phyloP scores from a whole-genome alignment of 2,888 invertebrate species.

The Cataglyphis livida region DNA sequence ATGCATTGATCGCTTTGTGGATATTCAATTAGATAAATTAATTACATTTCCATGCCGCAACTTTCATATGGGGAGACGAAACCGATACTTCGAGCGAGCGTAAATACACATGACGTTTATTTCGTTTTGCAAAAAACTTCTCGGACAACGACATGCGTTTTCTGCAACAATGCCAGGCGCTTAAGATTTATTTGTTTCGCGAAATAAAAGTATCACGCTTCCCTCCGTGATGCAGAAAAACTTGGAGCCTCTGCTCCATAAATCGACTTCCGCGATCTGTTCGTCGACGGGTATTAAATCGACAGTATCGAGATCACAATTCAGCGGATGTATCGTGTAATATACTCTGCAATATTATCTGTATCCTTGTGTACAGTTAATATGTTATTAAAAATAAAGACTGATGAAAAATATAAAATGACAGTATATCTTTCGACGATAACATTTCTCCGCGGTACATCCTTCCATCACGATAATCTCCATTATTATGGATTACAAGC shows the following conservation, averaged over 20 bases:
- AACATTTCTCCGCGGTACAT: background rate
- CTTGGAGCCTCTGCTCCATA: background rate
- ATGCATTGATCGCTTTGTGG: constrained; percentile 20
- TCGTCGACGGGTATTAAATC: constrained; percentile 12
- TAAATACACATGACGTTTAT: background rate
- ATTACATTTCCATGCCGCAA: constrained; percentile 26
- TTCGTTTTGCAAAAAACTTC: constrained; percentile 6
- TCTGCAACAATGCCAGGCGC: constrained; percentile 19
- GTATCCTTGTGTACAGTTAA: background rate
- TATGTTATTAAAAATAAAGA: background rate
- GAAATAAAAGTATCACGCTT: constrained; percentile 34
- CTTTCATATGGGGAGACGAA: background rate
- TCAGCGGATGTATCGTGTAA: background rate
- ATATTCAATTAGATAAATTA: constrained; percentile 52
- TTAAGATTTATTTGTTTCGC: constrained; percentile 35
- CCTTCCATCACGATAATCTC: background rate
- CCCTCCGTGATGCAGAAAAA: background rate
- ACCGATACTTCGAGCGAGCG: background rate
- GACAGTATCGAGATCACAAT: constrained; percentile 8
- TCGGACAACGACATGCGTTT: constrained; percentile 25
- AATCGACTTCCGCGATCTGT: constrained; percentile 33
- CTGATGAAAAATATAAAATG: background rate
- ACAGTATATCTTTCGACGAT: background rate
- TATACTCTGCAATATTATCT: background rate
- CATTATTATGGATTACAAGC: constrained; percentile 5